These are phyloP conservation scores for Podarcis muralis DNA, from an alignment of 2,113 vertebrate species.

Conservation along the genomic window DNA sequence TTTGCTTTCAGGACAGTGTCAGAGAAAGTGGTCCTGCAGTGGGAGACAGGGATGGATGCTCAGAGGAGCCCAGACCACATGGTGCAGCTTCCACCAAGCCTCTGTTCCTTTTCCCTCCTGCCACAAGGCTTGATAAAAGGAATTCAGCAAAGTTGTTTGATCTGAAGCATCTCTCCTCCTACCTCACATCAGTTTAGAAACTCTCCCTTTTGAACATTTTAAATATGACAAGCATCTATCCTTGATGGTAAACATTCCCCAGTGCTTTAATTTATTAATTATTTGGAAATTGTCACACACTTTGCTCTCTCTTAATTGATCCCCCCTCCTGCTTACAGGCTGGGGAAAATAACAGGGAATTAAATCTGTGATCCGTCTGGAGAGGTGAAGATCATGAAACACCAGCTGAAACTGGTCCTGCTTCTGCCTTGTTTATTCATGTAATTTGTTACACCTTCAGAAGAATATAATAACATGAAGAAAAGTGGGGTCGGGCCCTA, in stretches of 20 bases:
- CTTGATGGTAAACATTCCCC: slow-evolving; percentile 1
- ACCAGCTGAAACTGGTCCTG: background rate
- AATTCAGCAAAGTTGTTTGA: background rate
- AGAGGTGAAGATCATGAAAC: background rate
- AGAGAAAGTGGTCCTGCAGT: too few species aligned
- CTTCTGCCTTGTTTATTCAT: background rate
- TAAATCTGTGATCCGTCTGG: background rate
- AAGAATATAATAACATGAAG: background rate
- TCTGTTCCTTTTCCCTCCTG: background rate
- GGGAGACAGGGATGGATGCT: too few species aligned
- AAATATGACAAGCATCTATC: slow-evolving; percentile 14
- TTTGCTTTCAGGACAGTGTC: too few species aligned
- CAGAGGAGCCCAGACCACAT: background rate
- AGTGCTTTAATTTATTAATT: slow-evolving; percentile 13
- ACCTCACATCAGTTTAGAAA: slow-evolving; percentile 7
- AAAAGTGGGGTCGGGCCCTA: background rate
- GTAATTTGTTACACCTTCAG: too few species aligned
- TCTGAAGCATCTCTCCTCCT: background rate
- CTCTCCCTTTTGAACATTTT: slow-evolving; percentile 13
- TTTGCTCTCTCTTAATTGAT: background rate
- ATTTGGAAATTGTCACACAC: slow-evolving; percentile 2
- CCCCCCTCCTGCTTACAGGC: background rate
- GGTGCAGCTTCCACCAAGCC: rapidly evolving
- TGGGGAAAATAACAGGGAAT: background rate
- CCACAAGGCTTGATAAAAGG: slow-evolving; percentile 4